Conservation (phyloP, 2,888 invertebrate species). For the Lamellibrachia satsuma region DNA sequence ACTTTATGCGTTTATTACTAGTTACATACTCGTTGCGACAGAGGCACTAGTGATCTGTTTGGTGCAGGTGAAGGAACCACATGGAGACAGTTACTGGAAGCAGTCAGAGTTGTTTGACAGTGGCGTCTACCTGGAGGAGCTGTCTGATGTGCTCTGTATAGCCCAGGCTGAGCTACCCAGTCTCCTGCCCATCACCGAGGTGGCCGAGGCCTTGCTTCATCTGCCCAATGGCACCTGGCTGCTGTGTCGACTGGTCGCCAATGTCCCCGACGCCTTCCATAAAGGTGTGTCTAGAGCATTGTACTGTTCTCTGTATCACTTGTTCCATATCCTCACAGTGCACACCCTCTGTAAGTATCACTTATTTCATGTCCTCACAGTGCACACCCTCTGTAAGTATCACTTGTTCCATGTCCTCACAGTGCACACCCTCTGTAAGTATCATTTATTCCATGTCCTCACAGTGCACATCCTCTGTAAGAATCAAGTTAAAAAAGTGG, state of each 20-base stretch:
- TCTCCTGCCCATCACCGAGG: conserved; percentile 81
- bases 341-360: conserved; percentile 76
- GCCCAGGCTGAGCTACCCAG: conserved; percentile 92
- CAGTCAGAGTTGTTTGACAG: conserved; percentile 93
- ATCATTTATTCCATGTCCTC: too few relatives aligned
- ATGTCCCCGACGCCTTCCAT: conserved; percentile 90
- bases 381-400: too few relatives aligned
- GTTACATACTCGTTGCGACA: neutral
- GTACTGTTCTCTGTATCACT: neutral
- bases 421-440: neutral
- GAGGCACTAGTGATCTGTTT: neutral
- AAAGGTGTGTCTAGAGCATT: conserved; percentile 74
- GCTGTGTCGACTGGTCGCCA: conserved; percentile 90
- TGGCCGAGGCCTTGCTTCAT: conserved; percentile 85
- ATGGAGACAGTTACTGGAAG: conserved; percentile 72
- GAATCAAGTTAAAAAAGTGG: too few relatives aligned
- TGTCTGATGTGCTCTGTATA: conserved; percentile 92
- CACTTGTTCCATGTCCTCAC: neutral
- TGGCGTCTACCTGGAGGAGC: conserved; percentile 92
- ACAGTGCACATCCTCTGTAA: too few relatives aligned
- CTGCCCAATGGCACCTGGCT: conserved; percentile 89
- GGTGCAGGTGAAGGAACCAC: conserved; percentile 63
- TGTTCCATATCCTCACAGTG: conserved; percentile 83
- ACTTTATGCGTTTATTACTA: neutral
- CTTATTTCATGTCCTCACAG: too few relatives aligned